Percentiles rank a stretch among this genome's conserved stretches.
Evolutionary conservation across 53 echinoderm and acorn worm genomes (phyloP).

Genomic region (Holothuria leucospilota): DNA sequence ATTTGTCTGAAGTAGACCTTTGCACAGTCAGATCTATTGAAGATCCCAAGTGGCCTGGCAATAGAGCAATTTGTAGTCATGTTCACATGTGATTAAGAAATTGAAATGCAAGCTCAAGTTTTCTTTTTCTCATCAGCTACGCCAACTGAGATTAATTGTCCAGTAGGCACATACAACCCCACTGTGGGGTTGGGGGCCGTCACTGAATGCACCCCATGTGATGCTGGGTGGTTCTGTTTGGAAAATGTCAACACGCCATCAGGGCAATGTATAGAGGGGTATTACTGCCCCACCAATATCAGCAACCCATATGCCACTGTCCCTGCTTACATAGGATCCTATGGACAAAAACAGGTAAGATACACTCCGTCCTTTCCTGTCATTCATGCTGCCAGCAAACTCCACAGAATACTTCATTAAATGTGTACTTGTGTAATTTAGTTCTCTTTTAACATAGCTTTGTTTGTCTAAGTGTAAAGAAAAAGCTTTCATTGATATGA

Average conservation of each 20-base stretch:
- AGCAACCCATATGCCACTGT: conserved; percentile 80
- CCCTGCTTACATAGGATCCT: conserved; percentile 86
- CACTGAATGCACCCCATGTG: conserved; percentile 87
- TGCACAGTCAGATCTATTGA: conserved; percentile 67
- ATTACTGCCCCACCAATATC: conserved; percentile 94
- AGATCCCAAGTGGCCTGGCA: conserved; percentile 59
- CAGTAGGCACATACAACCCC: conserved; percentile 94
- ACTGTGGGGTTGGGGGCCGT: conserved; percentile 80
- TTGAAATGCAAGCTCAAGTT: neutral
- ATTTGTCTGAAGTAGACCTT: neutral
- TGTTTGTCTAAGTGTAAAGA: too few species aligned
- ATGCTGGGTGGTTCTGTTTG: conserved; percentile 85
- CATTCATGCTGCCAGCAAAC: too few species aligned
- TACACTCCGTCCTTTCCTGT: neutral
- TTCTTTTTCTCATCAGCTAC: conserved; percentile 65
- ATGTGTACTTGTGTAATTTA: too few species aligned
- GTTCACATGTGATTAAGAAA: neutral
- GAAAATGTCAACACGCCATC: conserved; percentile 67
- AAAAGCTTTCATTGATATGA: too few species aligned
- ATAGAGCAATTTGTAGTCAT: neutral
- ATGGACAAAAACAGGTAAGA: conserved; percentile 90
- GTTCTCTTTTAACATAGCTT: too few species aligned
- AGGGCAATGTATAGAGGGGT: conserved; percentile 68
- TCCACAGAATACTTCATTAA: too few species aligned
- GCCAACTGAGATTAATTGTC: conserved; percentile 89